Evolutionary conservation across 2,113 vertebrate genomes (phyloP), one percentile per base, ranked within the genome.

Genomic region (Phrynosoma blainvillii): DNA sequence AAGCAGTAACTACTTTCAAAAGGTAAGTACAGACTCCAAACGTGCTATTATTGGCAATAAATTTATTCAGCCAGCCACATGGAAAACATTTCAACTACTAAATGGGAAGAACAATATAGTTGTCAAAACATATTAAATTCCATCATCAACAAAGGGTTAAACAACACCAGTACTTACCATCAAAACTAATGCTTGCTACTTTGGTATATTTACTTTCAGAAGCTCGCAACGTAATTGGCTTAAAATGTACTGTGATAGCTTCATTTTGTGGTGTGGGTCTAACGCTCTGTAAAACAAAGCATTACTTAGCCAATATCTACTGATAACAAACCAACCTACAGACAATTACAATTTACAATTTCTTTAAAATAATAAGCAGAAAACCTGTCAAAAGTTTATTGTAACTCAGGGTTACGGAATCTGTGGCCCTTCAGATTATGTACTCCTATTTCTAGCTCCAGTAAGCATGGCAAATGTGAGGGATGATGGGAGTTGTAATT

Each of bases 171-270:
- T 89, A 97, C 98, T 98, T 95, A 99, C 99, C 98, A 96, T 99
- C 98, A 97, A 99, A 99, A 97, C 97, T 98, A 96, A 99, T 98
- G 95, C 97, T 99, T 93, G 99, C 99, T 87, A 99, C 99, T 98
- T 99, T 99, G 96, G 98, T 99, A 92, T 99, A 99, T 98, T 98
- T 98, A 94, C 95, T 99, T 95, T 99, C 98, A 90, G 98, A 98
- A 81, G 98, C 98, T 97, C 98, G 98, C 92, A 99, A 96, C 3
- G 98, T 99, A 88, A 99, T 95, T 30, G 98, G 98, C 94, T 99
- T 99, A 94, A 99, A 99, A 90, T 99, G 98, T 83, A 99, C 95
- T 6, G 97, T 97, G 84, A 99, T 92, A 56, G 99, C 99, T 94
- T 99, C 98, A 0, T 99, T 99, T 93, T 99, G 98, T 47, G 99